Evolutionary conservation across 2,888 invertebrate genomes (phyloP), one percentile per base, ranked within the genome.

Genomic region (Heliothis peltigera): DNA sequence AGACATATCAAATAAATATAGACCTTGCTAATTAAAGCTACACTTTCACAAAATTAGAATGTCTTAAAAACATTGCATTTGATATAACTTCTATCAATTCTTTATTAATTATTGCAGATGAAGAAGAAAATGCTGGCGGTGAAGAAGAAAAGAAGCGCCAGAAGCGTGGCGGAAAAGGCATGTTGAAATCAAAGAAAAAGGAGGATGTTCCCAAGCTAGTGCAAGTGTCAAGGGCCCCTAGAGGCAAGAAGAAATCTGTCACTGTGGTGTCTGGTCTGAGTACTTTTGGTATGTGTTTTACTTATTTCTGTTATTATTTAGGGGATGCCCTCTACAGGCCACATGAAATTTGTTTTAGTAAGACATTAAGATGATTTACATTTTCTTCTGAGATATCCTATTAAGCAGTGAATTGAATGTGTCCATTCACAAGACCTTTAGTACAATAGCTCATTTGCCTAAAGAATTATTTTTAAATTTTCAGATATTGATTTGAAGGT

Each of bases 161-260:
- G 88, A 99, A 99, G 89, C 96, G 99, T 51, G 99, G 99, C 42
- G 99, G 99, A 8, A 99, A 99, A 90, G 99, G 99, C 43, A 97
- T 98, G 95, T 96, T 99, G 63, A 99, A 99, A 90, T 97, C 98
- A 10, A 99, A 99, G 92, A 99, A 99, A 95, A 98, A 98, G 88
- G 98, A 98, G 81, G 98, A 98, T 91, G 97, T 97, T 12, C 98
- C 98, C 12, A 98, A 98, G 88, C 96, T 97, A 89, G 97, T 98
- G 48, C 97, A 97, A 85, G 96, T 98, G 3, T 98, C 98, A 1
- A 96, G 98, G 85, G 98, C 98, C 73, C 98, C 99, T 19, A 96
- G 99, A 81, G 99, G 99, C 70, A 99, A 99, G 90, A 99, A 99
- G 97, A 99, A 99, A 96, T 98, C 98, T 46, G 99, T 99, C 1